Percentiles rank a stretch among this genome's conserved stretches.
Conservation (phyloP, 2,113 vertebrate genomes). For the Orycteropus afer region DNA sequence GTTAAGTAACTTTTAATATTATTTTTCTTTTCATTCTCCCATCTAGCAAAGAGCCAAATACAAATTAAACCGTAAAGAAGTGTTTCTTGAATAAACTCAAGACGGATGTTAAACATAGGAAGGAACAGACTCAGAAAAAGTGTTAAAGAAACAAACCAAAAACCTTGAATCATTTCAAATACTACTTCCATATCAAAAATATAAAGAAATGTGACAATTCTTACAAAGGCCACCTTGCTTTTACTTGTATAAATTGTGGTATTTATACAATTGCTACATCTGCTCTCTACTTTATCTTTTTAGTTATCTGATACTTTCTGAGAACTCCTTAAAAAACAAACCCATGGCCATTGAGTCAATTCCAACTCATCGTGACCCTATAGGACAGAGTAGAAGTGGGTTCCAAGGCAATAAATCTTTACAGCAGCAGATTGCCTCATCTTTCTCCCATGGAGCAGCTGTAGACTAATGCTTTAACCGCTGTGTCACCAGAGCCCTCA, state of each 20-base stretch:
- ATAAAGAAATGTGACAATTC: neutral
- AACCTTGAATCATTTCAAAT: neutral
- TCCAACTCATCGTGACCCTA: no score
- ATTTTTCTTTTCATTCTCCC: neutral
- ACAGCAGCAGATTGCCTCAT: no score
- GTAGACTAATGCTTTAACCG: no score
- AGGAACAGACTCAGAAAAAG: neutral
- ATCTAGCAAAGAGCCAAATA: neutral
- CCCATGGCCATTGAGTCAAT: no score
- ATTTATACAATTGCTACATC: neutral
- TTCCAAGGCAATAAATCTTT: no score
- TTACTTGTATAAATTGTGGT: neutral
- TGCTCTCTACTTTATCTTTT: neutral
- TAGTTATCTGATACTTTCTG: neutral
- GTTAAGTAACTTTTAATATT: neutral
- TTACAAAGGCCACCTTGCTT: neutral
- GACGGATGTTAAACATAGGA: neutral
- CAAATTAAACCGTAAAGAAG: neutral
- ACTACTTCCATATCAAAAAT: neutral
- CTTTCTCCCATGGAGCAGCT: no score
- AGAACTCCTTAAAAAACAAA: neutral
- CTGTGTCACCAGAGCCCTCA: neutral
- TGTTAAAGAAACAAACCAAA: neutral
- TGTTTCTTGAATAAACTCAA: neutral
- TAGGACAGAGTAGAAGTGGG: no score